Evolutionary conservation across 2,888 invertebrate genomes (phyloP).

Genomic region (Andricus quercusramuli): DNA sequence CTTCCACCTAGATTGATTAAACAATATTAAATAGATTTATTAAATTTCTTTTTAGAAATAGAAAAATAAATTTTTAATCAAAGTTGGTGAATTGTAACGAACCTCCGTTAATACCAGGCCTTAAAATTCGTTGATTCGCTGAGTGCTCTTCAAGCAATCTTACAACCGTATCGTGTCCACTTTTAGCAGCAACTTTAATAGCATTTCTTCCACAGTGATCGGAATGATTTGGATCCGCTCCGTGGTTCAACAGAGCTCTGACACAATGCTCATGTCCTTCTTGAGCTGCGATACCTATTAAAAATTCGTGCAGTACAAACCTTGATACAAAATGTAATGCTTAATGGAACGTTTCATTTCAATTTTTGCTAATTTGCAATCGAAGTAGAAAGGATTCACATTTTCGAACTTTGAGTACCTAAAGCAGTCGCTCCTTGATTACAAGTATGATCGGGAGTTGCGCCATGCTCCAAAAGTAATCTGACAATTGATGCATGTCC

Average conservation of each 20-base stretch:
- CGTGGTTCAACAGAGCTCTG: constrained; percentile 88
- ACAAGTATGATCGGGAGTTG: constrained; percentile 93
- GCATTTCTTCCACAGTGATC: constrained; percentile 93
- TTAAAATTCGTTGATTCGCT: constrained; percentile 74
- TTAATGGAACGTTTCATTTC: neutral
- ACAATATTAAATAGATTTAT: constrained; percentile 1
- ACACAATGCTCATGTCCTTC: constrained; percentile 97
- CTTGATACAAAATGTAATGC: neutral
- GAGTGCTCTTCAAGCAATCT: constrained; percentile 86
- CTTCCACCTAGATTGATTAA: constrained; percentile 73
- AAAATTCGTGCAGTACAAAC: constrained; percentile 13
- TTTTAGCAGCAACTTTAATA: constrained; percentile 93
- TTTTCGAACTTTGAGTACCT: constrained; percentile 76
- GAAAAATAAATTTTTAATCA: neutral
- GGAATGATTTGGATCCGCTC: constrained; percentile 91
- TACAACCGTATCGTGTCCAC: constrained; percentile 92
- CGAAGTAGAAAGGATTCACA: neutral
- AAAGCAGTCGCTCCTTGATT: constrained; percentile 97
- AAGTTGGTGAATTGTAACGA: constrained; percentile 17
- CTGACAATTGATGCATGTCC: constrained; percentile 93
- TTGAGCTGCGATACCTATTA: constrained; percentile 93
- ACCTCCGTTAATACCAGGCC: constrained; percentile 75
- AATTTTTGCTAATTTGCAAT: neutral
- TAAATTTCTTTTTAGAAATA: neutral
- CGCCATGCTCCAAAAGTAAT: constrained; percentile 89